Evolutionary conservation across 2,888 invertebrate genomes (phyloP).

Genomic region (Pimpla rufipes): DNA sequence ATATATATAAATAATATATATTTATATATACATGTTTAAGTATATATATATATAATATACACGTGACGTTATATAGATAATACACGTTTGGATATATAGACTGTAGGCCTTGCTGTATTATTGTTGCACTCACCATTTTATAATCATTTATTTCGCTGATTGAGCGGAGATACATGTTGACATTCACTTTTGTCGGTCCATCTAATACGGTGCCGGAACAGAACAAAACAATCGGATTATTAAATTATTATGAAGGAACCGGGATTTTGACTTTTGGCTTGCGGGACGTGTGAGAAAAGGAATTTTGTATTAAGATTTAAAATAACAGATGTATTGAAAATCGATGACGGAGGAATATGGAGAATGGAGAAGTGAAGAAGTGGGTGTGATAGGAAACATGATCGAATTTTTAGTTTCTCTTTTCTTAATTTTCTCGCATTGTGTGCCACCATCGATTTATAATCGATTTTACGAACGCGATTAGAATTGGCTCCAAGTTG

Average conservation of each 20-base stretch:
- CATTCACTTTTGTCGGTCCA: slow-evolving; percentile 94
- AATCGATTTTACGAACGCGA: background rate
- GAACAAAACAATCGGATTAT: slow-evolving; percentile 84
- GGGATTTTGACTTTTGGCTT: slow-evolving; percentile 62
- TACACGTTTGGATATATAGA: slow-evolving; percentile 73
- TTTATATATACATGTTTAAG: slow-evolving; percentile 69
- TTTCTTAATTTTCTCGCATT: background rate
- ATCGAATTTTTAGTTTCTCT: slow-evolving; percentile 27
- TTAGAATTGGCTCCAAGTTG: background rate
- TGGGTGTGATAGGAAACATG: slow-evolving; percentile 2
- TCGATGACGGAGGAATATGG: slow-evolving; percentile 8
- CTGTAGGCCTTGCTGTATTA: slow-evolving; percentile 77
- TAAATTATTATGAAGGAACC: slow-evolving; percentile 67
- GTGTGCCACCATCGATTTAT: background rate
- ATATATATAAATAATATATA: slow-evolving; percentile 50
- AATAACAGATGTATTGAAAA: slow-evolving; percentile 29
- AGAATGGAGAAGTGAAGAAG: slow-evolving; percentile 6
- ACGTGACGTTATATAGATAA: slow-evolving; percentile 78
- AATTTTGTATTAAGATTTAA: slow-evolving; percentile 12
- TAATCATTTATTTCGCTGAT: slow-evolving; percentile 99
- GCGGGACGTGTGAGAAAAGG: slow-evolving; percentile 35
- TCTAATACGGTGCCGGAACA: slow-evolving; percentile 88
- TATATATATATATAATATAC: slow-evolving; percentile 64
- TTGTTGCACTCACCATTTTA: slow-evolving; percentile 96
- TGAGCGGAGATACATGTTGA: slow-evolving; percentile 98